phyloP scores from a whole-genome alignment of 2,113 vertebrate genomes.

The Bettongia penicillata region DNA sequence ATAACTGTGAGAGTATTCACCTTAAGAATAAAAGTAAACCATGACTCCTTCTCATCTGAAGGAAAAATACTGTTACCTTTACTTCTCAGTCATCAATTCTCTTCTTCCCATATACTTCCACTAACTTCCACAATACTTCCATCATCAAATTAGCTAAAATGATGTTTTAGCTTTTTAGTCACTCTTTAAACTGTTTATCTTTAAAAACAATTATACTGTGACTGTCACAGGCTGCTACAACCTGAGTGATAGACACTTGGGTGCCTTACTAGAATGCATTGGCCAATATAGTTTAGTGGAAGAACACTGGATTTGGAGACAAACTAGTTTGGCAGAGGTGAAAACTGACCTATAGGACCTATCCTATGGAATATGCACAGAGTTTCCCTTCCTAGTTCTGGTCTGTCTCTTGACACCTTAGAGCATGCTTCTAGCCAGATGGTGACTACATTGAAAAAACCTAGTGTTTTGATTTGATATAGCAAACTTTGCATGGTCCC shows the following conservation, averaged over 20 bases:
- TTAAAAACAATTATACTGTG: not conserved
- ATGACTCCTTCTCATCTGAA: slow-evolving; percentile 12
- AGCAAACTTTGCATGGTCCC: not conserved
- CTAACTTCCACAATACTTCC: not conserved
- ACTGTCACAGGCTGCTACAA: not conserved
- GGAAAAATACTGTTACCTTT: slow-evolving; percentile 26
- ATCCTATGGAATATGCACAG: not conserved
- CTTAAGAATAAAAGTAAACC: slow-evolving; percentile 12
- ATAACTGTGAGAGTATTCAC: slow-evolving; percentile 31
- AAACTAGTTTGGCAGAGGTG: not conserved
- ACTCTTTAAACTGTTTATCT: not conserved
- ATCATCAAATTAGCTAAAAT: slow-evolving; percentile 29
- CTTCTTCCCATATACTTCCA: slow-evolving; percentile 36
- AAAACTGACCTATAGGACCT: not conserved
- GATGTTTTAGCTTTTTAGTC: slow-evolving; percentile 1
- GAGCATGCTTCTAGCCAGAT: not conserved
- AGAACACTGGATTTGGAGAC: not conserved
- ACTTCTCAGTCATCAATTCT: not conserved
- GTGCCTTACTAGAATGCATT: not conserved
- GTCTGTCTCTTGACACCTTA: not conserved
- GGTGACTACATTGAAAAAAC: not conserved
- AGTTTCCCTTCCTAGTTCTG: not conserved
- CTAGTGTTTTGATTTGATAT: not conserved
- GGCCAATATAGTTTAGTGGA: too few relatives aligned
- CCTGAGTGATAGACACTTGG: not conserved